A percentile compares a stretch with the other conserved stretches of the same genome.
Conservation (phyloP, 2,888 invertebrate genomes). For the Listrodromus nycthemerus region DNA sequence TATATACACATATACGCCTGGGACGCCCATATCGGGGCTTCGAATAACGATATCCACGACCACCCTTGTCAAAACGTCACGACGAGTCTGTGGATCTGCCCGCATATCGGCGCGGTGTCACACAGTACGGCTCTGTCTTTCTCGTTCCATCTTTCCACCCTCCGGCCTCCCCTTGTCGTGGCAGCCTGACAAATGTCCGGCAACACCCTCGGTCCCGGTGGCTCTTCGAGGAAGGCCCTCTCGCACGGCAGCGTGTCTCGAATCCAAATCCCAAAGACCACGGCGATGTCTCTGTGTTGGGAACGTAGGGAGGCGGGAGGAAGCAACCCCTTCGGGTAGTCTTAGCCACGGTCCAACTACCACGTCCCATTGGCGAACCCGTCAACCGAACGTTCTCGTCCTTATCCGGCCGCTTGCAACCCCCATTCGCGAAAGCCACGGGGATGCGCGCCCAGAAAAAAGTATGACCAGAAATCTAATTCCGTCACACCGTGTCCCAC, state of each 20-base stretch:
- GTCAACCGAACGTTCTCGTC: conserved; percentile 71
- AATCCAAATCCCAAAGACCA: conserved; percentile 70
- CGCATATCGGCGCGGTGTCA: conserved; percentile 73
- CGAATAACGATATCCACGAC: conserved; percentile 73
- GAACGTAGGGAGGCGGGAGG: conserved; percentile 19
- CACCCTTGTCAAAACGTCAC: conserved; percentile 77
- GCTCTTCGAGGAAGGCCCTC: conserved; percentile 35
- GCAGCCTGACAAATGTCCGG: conserved; percentile 77
- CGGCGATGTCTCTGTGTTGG: conserved; percentile 33
- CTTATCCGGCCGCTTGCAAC: conserved; percentile 40
- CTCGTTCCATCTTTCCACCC: conserved; percentile 43
- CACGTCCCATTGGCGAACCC: conserved; percentile 68
- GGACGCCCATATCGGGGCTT: conserved; percentile 71
- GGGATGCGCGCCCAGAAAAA: background rate
- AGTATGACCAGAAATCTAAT: conserved; percentile 34
- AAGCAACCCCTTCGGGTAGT: conserved; percentile 74
- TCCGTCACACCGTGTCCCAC: conserved; percentile 5
- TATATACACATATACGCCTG: conserved; percentile 21
- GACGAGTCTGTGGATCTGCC: conserved; percentile 72
- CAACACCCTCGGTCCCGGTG: conserved; percentile 68
- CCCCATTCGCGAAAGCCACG: conserved; percentile 29
- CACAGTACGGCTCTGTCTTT: conserved; percentile 48
- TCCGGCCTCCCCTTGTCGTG: conserved; percentile 51
- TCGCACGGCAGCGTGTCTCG: conserved; percentile 60
- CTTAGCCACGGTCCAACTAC: conserved; percentile 74